Conservation (phyloP, 1,140 invertebrate genomes). For the Dermatophagoides farinae region DNA sequence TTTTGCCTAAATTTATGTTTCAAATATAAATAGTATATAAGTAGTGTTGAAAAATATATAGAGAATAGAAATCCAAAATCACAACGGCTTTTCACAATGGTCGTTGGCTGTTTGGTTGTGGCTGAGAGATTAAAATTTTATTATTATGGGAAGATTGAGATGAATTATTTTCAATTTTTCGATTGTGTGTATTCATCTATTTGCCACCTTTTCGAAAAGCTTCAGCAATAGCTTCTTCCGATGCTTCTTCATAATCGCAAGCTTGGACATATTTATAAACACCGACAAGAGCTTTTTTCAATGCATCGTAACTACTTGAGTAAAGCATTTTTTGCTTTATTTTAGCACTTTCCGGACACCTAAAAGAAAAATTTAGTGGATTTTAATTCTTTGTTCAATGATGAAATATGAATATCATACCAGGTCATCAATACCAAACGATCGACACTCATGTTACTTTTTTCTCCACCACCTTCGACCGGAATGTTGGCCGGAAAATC, state of each 20-base stretch:
- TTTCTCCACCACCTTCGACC: constrained; percentile 20
- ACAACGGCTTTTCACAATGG: background rate
- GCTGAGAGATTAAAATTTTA: background rate
- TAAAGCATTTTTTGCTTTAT: constrained; percentile 99
- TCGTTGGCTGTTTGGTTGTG: background rate
- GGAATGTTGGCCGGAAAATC: constrained; percentile 40
- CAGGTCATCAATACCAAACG: constrained; percentile 79
- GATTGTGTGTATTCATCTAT: background rate
- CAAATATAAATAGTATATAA: background rate
- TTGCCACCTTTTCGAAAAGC: constrained; percentile 16
- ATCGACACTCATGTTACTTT: constrained; percentile 21
- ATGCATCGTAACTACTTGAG: constrained; percentile 82
- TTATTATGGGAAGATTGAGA: background rate
- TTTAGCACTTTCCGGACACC: constrained; percentile 82
- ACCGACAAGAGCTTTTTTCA: constrained; percentile 83
- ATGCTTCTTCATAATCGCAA: constrained; percentile 20
- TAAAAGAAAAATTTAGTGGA: constrained; percentile 18
- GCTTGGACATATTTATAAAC: constrained; percentile 87
- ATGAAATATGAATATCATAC: constrained; percentile 29
- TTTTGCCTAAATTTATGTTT: background rate
- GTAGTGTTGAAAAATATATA: background rate
- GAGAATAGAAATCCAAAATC: background rate
- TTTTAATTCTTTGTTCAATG: background rate
- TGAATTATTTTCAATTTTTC: background rate
- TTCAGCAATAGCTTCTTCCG: constrained; percentile 19